Percentiles rank a stretch among this genome's conserved stretches.
phyloP scores from a whole-genome alignment of 1,140 invertebrate genomes.

The Leguminivora glycinivorella region DNA sequence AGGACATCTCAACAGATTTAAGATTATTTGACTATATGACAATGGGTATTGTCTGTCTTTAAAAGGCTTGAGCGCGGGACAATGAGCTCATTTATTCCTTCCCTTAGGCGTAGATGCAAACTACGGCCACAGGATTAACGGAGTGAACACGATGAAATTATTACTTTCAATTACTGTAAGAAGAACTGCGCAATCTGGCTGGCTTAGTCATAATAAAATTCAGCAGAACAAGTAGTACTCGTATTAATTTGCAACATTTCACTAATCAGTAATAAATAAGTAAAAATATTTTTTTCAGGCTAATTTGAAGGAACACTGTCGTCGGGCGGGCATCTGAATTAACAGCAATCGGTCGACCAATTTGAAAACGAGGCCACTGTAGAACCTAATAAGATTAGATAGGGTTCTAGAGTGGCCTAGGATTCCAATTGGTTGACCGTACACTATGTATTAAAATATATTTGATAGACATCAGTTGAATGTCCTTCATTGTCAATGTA shows the following conservation, averaged over 20 bases:
- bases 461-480: no score
- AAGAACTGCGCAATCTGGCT: background rate
- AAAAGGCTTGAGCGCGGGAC: constrained; percentile 57
- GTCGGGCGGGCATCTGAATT: no score
- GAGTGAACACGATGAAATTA: constrained; percentile 54
- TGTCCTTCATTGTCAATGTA: no score
- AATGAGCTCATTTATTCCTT: constrained; percentile 63
- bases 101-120: constrained; percentile 58
- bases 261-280: no score
- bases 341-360: no score
- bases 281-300: no score
- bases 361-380: no score
- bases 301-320: no score
- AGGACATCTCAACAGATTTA: constrained; percentile 60
- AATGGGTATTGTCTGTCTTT: constrained; percentile 65
- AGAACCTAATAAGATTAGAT: no score
- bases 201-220: background rate
- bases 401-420: no score
- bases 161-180: constrained; percentile 38
- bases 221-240: background rate
- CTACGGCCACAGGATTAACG: constrained; percentile 55
- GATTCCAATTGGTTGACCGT: no score
- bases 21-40: constrained; percentile 61
- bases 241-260: background rate
- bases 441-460: no score